Evolutionary conservation across 2,113 vertebrate genomes (phyloP), one percentile per base, ranked within the genome.

Genomic region (Colius striatus): DNA sequence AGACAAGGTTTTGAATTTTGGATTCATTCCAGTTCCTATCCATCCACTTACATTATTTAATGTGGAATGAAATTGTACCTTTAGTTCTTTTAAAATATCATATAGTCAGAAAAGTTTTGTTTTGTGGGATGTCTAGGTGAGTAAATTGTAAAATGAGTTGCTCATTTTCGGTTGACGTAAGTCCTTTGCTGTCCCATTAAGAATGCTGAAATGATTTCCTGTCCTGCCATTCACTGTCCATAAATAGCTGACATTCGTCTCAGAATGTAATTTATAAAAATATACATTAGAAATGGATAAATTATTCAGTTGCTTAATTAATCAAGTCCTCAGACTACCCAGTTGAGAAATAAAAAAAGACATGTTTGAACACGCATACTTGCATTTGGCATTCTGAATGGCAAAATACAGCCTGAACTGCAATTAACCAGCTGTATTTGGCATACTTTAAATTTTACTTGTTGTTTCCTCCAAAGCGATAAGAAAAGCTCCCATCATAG

Each of bases 221-320:
- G 97, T 75, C 26, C n/a, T 58, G 20, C n/a, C 41, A 18, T 84
- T 43, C 18, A 62, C 84, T 97, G 62, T 66, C 84, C 32, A 71
- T 51, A 96, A 93, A 89, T 50, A 83, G 38, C 22, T 65, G 62
- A 36, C 68, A 30, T 4, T 36, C 16, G 5, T 38, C 68, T 80
- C 86, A 92, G 78, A 94, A 93, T 47, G 13, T 67, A 75, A 88
- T 89, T 95, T 95, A 91, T 95, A 94, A 95, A 97, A 96, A 74
- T 86, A 72, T 83, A 90, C 74, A 96, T 80, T 60, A 71, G 13
- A 79, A 97, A 95, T 87, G 13, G 95, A 54, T 92, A 94, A 95
- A 97, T 95, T 84, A 81, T 94, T 96, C 90, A 87, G 83, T 77
- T 93, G 87, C 83, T 96, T 95, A 85, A 89, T 96, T 92, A 97